Conservation (phyloP, 2,888 invertebrate species). For the Erynnis tages region DNA sequence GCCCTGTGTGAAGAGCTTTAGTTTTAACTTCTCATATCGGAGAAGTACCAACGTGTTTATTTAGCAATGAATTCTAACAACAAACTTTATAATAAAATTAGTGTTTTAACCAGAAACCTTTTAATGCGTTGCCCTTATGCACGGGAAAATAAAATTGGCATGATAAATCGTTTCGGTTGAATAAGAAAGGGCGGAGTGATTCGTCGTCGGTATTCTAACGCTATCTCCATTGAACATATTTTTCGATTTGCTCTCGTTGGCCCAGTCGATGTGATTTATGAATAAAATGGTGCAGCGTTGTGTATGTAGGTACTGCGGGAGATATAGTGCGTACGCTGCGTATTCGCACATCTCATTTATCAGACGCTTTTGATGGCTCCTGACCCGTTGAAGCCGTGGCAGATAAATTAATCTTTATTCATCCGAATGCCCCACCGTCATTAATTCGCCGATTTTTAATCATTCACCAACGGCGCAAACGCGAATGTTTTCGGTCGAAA, state of each 20-base stretch:
- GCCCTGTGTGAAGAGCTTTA: too few relatives aligned
- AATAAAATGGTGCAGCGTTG: slow-evolving; percentile 39
- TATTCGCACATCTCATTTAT: slow-evolving; percentile 43
- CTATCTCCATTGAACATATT: slow-evolving; percentile 58
- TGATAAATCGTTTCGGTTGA: slow-evolving; percentile 22
- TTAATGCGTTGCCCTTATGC: not conserved
- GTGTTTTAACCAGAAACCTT: not conserved
- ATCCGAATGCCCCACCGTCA: slow-evolving; percentile 5
- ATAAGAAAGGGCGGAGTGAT: slow-evolving; percentile 29
- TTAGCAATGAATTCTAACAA: too few relatives aligned
- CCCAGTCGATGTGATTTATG: slow-evolving; percentile 54
- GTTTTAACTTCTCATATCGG: too few relatives aligned
- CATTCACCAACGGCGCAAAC: not conserved
- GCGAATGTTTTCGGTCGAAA: not conserved
- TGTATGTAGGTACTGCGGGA: slow-evolving; percentile 7
- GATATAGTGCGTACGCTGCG: not conserved
- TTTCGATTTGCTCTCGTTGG: slow-evolving; percentile 51
- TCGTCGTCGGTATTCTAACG: slow-evolving; percentile 40
- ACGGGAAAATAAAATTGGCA: slow-evolving; percentile 23
- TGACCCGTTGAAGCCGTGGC: slow-evolving; percentile 42
- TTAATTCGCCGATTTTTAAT: slow-evolving; percentile 9
- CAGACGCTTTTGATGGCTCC: slow-evolving; percentile 46
- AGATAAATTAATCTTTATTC: slow-evolving; percentile 38
- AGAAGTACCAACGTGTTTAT: too few relatives aligned
- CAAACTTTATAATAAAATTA: too few relatives aligned